Percentiles rank a stretch among this genome's conserved stretches.
phyloP scores from a whole-genome alignment of 2,888 invertebrate genomes.

The Dysmachus trigonus region DNA sequence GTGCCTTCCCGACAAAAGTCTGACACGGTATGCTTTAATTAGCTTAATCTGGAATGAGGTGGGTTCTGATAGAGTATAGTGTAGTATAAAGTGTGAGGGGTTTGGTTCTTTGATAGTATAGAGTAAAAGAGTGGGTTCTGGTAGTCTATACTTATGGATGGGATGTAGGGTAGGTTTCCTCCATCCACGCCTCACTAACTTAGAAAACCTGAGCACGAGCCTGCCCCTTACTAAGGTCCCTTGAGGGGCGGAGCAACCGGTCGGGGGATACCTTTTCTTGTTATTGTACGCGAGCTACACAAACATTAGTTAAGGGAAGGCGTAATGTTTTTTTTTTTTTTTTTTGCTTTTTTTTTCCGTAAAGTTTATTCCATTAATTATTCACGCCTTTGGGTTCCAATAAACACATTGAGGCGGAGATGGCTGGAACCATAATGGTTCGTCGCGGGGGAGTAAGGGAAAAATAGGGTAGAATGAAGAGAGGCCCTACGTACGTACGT shows the following conservation, averaged over 20 bases:
- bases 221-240: background rate
- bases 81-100: too few species aligned
- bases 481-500: too few species aligned
- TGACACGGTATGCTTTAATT: constrained; percentile 1
- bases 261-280: constrained; percentile 24
- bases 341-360: constrained; percentile 25
- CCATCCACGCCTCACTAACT: constrained; percentile 31
- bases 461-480: too few species aligned
- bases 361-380: constrained; percentile 50
- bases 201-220: background rate
- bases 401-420: constrained; percentile 37
- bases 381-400: constrained; percentile 49
- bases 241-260: background rate
- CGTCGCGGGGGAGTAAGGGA: background rate
- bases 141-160: background rate
- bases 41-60: background rate
- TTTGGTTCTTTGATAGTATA: too few species aligned
- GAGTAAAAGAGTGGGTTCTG: too few species aligned
- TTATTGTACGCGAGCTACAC: constrained; percentile 20
- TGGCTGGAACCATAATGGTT: constrained; percentile 17
- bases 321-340: constrained; percentile 10
- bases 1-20: background rate
- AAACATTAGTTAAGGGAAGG: constrained; percentile 32
- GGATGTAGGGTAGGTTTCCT: background rate
- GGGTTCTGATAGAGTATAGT: background rate